Base-by-base conservation (phyloP, 2,113 vertebrate species). In the Coturnix japonica region DNA sequence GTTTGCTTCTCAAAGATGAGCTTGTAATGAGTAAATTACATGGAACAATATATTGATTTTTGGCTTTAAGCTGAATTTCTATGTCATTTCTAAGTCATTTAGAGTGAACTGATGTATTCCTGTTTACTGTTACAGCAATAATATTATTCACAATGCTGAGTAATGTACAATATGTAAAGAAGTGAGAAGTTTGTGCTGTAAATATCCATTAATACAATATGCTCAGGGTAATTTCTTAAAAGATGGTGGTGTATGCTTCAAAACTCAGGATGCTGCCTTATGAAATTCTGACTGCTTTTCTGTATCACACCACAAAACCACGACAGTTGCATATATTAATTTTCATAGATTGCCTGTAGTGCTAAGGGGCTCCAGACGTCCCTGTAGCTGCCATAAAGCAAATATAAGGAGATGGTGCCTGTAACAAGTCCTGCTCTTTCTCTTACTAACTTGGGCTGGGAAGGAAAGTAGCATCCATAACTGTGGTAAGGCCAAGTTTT, bases 11-110 rank as follows among this genome's bases (percentile, higher is more conserved):
- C 87, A 74, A 76, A 47, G 71, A 71, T 70, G 41, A 37, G 73
- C 63, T 84, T 94, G 73, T 18, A 77, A 87, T 61, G 63, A 90
- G 65, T 77, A 88, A 81, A 86, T 94, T 64, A 88, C 79, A 71
- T 87, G 59, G 81, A 81, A 80, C 54, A 88, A 81, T 84, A 43
- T 86, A 91, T 92, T 95, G 95, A 96, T 95, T 96, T 93, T 89
- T 78, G 53, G 3, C 2, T 80, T 81, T 64, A 26, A 80, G 47
- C 72, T 91, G 65, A 33, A 46, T 91, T 84, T 86, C 66, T 79
- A 66, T 30, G 67, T 64, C 19, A 83, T 91, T 94, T 95, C 85
- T 63, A 89, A 87, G 39, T 46, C 84, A 85, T 89, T 84, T 73
- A 71, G 86, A 85, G 31, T 78, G 71, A 78, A 33, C 21, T 43